phyloP scores from a whole-genome alignment of 2,113 vertebrate genomes.

The Puma concolor region DNA sequence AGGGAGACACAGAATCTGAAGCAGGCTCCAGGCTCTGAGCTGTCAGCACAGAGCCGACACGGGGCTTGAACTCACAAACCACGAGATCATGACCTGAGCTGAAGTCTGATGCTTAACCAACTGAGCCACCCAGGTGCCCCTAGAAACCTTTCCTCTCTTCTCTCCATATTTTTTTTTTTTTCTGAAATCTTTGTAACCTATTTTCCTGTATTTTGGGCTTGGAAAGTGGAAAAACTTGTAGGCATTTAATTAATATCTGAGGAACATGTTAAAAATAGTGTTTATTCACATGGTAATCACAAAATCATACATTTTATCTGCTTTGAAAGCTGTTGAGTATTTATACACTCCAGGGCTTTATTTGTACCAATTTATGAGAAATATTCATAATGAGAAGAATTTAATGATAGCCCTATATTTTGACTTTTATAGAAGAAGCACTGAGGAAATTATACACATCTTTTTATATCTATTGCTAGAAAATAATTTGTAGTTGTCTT shows the following conservation, averaged over 20 bases:
- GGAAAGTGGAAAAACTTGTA: not conserved
- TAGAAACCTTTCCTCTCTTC: not conserved
- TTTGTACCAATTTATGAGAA: slow-evolving; percentile 20
- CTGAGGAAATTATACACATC: not conserved
- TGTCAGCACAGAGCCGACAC: too few species aligned
- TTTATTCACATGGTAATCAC: not conserved
- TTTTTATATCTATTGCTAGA: not conserved
- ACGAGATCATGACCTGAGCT: too few species aligned
- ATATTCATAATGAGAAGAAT: slow-evolving; percentile 25
- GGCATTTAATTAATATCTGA: not conserved
- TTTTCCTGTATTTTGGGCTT: not conserved
- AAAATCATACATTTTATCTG: slow-evolving; percentile 31
- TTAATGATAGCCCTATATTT: not conserved
- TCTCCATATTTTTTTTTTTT: not conserved
- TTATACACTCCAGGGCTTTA: not conserved
- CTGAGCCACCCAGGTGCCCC: too few species aligned
- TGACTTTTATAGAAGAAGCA: slow-evolving; percentile 29
- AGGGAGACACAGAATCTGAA: too few species aligned
- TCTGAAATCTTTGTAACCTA: not conserved
- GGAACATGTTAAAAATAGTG: slow-evolving; percentile 19
- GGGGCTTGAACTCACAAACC: too few species aligned
- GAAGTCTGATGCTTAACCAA: too few species aligned
- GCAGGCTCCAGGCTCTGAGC: too few species aligned
- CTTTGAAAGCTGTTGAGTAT: slow-evolving; percentile 18
- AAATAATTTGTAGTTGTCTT: slow-evolving; percentile 34